Evolutionary conservation across 1,140 invertebrate genomes (phyloP).

Genomic region (Cydia amplana): DNA sequence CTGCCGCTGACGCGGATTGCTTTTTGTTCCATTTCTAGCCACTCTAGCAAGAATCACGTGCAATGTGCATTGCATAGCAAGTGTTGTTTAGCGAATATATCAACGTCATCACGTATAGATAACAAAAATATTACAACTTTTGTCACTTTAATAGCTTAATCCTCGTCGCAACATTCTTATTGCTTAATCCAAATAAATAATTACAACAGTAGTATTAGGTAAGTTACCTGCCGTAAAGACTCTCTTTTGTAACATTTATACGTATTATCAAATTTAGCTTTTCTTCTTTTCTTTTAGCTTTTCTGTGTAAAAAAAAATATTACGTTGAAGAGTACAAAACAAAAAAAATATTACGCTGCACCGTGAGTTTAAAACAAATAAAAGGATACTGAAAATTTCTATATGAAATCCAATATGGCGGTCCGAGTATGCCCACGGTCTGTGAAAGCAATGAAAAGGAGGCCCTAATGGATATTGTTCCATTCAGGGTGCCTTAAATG

Average conservation of each 20-base stretch:
- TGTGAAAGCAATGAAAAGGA: constrained; percentile 50
- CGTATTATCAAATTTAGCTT: too few relatives aligned
- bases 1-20: constrained; percentile 5
- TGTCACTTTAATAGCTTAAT: too few relatives aligned
- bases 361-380: constrained; percentile 38
- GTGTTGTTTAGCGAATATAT: constrained; percentile 13
- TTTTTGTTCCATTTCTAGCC: constrained; percentile 24
- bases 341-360: not conserved
- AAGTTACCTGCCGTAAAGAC: too few relatives aligned
- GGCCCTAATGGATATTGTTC: constrained; percentile 50
- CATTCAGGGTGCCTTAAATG: constrained; percentile 43
- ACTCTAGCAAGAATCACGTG: constrained; percentile 1
- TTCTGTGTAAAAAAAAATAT: not conserved
- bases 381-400: constrained; percentile 36
- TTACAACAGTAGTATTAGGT: too few relatives aligned
- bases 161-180: too few relatives aligned
- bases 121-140: not conserved
- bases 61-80: not conserved
- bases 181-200: too few relatives aligned
- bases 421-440: constrained; percentile 32
- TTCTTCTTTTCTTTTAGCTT: too few relatives aligned
- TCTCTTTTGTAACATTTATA: too few relatives aligned
- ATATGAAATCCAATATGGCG: constrained; percentile 46
- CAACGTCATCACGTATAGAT: not conserved
- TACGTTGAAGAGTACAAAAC: not conserved